Conservation (phyloP, 2,888 invertebrate species). For the Chrysomela aeneicollis region DNA sequence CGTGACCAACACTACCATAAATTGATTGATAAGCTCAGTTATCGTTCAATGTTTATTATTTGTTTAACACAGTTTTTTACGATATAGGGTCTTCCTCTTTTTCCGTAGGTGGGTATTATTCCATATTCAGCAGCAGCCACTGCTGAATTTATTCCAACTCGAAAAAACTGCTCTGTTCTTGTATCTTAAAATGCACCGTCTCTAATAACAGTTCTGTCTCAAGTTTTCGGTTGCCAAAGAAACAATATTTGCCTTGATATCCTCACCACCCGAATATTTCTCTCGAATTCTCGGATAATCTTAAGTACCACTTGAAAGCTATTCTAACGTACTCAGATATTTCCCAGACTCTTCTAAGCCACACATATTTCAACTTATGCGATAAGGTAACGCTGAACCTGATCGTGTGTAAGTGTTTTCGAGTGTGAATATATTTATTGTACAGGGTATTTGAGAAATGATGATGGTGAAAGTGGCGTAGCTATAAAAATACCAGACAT, state of each 20-base stretch:
- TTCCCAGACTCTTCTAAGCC: conserved; percentile 26
- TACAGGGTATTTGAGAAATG: neutral
- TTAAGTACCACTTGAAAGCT: conserved; percentile 28
- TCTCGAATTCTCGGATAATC: conserved; percentile 14
- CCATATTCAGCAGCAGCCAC: too few relatives aligned
- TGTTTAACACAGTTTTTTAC: neutral
- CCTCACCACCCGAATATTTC: conserved; percentile 16
- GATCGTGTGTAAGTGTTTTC: neutral
- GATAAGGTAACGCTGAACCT: neutral
- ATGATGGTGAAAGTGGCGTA: too few relatives aligned
- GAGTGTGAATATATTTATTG: neutral
- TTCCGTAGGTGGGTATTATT: too few relatives aligned
- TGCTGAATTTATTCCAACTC: too few relatives aligned
- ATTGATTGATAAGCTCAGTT: neutral
- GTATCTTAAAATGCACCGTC: too few relatives aligned
- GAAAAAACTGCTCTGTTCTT: too few relatives aligned
- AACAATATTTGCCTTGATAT: neutral
- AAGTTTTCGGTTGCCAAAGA: neutral
- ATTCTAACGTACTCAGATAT: conserved; percentile 11
- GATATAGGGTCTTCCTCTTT: too few relatives aligned
- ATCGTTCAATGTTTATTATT: neutral
- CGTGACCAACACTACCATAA: neutral
- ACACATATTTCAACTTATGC: neutral
- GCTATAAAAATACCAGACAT: too few relatives aligned
- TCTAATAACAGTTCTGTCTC: too few relatives aligned